A percentile compares a stretch with the other conserved stretches of the same genome.
Conservation (phyloP, 37 sponge, comb jelly and placozoan genomes). For the Halisarca cf. caerulea region DNA sequence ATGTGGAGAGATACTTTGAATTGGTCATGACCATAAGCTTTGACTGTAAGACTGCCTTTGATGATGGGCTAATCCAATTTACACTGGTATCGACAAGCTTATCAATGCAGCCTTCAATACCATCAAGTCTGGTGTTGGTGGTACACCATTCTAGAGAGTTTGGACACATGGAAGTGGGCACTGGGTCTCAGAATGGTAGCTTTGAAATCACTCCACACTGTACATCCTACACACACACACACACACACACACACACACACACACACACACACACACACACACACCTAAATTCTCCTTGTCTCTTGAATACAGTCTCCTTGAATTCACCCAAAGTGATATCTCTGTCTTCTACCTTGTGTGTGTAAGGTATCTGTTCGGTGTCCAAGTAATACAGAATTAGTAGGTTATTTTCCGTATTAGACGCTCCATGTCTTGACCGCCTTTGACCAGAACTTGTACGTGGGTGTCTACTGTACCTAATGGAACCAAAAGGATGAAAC, state of each 20-base stretch:
- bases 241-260: neutral
- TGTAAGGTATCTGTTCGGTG: slow-evolving; percentile 32
- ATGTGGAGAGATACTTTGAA: no score
- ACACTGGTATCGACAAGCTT: neutral
- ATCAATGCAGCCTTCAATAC: no score
- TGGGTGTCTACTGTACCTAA: neutral
- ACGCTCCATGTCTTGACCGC: neutral
- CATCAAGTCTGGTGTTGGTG: no score
- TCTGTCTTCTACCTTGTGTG: neutral
- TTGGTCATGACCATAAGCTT: no score
- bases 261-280: neutral
- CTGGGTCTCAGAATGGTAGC: neutral
- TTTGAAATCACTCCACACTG: neutral
- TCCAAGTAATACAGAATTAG: slow-evolving; percentile 53
- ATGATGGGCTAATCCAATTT: neutral
- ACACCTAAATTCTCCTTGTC: slow-evolving; percentile 65
- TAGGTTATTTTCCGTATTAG: neutral
- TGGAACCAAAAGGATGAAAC: no score
- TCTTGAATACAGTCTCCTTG: slow-evolving; percentile 72
- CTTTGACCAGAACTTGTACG: neutral
- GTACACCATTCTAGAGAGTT: no score
- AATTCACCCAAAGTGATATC: slow-evolving; percentile 64
- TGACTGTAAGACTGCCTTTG: no score
- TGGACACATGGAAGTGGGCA: no score
- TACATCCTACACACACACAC: neutral